These are phyloP conservation scores for Pandion haliaetus DNA, from an alignment of 2,113 vertebrate genomes.

Conservation along the genomic window DNA sequence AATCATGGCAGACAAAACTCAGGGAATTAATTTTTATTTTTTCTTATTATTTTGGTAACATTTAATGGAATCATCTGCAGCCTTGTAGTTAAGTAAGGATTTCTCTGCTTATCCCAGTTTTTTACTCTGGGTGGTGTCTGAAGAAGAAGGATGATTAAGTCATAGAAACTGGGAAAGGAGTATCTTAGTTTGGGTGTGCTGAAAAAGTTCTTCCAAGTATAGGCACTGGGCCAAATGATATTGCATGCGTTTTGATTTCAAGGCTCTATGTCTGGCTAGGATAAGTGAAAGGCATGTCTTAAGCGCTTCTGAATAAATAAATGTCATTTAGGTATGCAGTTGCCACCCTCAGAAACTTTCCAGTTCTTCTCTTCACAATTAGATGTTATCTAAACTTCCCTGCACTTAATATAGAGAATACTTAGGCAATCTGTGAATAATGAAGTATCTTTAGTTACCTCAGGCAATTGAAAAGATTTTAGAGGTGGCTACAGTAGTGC, in stretches of 20 bases:
- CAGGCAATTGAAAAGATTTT: not conserved
- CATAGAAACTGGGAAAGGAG: slow-evolving; percentile 29
- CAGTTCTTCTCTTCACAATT: slow-evolving; percentile 25
- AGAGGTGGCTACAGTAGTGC: not conserved
- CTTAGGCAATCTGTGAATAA: slow-evolving; percentile 2
- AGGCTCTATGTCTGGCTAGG: slow-evolving; percentile 24
- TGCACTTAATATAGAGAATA: slow-evolving; percentile 4
- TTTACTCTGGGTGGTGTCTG: slow-evolving; percentile 31
- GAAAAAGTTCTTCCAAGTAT: slow-evolving; percentile 37
- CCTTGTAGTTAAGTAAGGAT: not conserved
- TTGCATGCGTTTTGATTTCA: slow-evolving; percentile 44
- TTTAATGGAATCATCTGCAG: not conserved
- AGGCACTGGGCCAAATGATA: slow-evolving; percentile 29
- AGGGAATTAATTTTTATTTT: not conserved
- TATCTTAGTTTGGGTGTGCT: slow-evolving; percentile 43
- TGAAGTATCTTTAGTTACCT: not conserved
- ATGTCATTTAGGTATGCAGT: slow-evolving; percentile 51
- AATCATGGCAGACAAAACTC: not conserved
- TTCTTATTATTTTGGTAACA: not conserved
- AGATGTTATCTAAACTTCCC: slow-evolving; percentile 56
- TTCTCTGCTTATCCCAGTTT: not conserved
- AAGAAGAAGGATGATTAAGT: slow-evolving; percentile 30
- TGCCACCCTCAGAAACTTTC: slow-evolving; percentile 44
- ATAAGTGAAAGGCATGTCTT: slow-evolving; percentile 45
- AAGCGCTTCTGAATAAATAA: slow-evolving; percentile 58